These are phyloP conservation scores for Tetheella fluctuosa DNA, from an alignment of 2,888 invertebrate species.

Conservation along the genomic window DNA sequence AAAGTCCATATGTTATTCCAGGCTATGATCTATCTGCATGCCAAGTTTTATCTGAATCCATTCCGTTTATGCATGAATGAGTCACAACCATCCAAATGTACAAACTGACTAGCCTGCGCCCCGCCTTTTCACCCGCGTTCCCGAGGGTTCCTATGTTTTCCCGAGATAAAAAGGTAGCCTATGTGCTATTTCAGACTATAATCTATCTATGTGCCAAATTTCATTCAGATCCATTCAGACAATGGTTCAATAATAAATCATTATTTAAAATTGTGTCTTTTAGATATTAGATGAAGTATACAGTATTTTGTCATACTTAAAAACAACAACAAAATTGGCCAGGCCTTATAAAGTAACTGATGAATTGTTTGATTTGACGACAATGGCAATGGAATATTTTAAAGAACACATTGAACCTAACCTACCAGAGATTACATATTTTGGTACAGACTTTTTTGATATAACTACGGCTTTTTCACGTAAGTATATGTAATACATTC, in stretches of 20 bases:
- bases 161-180: no score
- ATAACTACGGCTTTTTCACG: constrained; percentile 88
- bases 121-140: no score
- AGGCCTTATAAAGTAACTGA: constrained; percentile 97
- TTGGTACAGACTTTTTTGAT: constrained; percentile 93
- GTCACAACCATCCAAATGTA: no score
- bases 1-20: no score
- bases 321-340: constrained; percentile 91
- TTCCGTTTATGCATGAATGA: no score
- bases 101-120: no score
- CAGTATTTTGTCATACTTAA: constrained; percentile 92
- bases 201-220: no score
- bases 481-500: constrained; percentile 64
- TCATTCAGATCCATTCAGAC: no score
- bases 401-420: constrained; percentile 96
- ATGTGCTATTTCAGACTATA: no score
- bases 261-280: constrained; percentile 37
- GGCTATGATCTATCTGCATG: no score
- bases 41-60: no score
- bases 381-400: constrained; percentile 99
- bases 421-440: constrained; percentile 94
- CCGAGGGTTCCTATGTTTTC: no score
- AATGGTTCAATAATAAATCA: background rate
- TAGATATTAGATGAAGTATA: constrained; percentile 96
- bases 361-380: constrained; percentile 96